These are phyloP conservation scores for Neolamprologus tretocephalus DNA, from an alignment of 2,113 vertebrate species.

Conservation along the genomic window DNA sequence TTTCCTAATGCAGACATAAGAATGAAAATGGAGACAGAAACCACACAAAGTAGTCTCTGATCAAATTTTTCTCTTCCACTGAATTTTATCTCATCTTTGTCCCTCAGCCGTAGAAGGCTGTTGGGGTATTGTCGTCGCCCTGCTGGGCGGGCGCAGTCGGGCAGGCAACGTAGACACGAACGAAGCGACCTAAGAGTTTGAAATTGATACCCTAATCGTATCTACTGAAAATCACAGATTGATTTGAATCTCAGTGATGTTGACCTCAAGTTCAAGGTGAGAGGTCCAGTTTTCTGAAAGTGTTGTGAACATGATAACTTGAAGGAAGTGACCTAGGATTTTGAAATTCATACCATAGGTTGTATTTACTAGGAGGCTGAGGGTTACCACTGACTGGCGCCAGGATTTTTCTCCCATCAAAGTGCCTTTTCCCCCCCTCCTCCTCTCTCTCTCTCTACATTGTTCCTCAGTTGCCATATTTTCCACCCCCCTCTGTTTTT, in stretches of 20 bases:
- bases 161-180: not conserved
- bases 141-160: accelerated
- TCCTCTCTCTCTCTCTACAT: not conserved
- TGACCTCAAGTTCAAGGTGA: not conserved
- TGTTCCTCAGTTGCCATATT: not conserved
- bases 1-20: not conserved
- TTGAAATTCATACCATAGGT: not conserved
- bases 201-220: not conserved
- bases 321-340: not conserved
- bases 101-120: not conserved
- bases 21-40: not conserved
- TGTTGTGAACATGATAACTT: not conserved
- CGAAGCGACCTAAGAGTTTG: not conserved
- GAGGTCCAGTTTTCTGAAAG: not conserved
- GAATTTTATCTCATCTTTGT: not conserved
- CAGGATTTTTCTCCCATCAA: not conserved
- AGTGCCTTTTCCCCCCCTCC: accelerated
- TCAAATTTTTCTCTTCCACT: not conserved
- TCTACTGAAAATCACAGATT: not conserved
- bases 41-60: not conserved
- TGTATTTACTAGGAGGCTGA: not conserved
- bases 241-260: not conserved
- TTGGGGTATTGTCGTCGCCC: not conserved
- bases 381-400: not conserved
- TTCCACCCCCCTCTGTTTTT: not conserved